phyloP scores from a whole-genome alignment of 1,140 invertebrate species.

The Drosophila nannoptera region DNA sequence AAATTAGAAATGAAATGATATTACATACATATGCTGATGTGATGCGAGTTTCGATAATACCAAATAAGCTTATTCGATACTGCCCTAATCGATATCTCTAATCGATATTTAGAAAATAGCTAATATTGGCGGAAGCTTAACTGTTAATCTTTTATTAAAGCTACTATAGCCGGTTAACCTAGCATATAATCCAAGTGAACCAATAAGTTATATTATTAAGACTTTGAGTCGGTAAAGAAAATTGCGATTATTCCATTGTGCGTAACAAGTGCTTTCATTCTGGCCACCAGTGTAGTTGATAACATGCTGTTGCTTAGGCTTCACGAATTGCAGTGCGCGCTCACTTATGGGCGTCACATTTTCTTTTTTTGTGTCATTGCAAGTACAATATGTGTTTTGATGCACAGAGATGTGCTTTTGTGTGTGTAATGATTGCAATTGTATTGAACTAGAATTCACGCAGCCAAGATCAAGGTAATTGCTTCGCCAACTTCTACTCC shows the following conservation, averaged over 20 bases:
- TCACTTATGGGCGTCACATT: conserved; percentile 7
- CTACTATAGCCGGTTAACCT: no score
- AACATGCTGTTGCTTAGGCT: no score
- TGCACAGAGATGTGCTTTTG: conserved; percentile 28
- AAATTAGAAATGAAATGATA: background rate
- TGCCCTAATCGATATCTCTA: conserved; percentile 10
- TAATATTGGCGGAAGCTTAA: no score
- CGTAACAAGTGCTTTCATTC: background rate
- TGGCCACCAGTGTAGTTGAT: conserved; percentile 7
- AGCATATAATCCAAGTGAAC: no score
- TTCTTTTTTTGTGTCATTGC: conserved; percentile 25
- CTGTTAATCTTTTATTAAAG: background rate
- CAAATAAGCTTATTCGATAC: conserved; percentile 1
- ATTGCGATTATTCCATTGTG: background rate
- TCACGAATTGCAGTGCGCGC: background rate
- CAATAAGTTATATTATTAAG: no score
- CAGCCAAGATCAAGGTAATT: conserved; percentile 57
- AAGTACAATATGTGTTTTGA: background rate
- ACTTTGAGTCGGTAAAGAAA: background rate
- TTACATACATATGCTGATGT: conserved; percentile 30
- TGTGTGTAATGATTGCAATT: conserved; percentile 14
- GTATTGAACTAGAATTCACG: conserved; percentile 54
- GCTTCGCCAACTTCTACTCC: conserved; percentile 42
- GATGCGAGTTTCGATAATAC: conserved; percentile 17
- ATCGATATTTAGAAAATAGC: background rate